Conservation (phyloP, 2,113 vertebrate genomes). For the Chinchilla lanigera region DNA sequence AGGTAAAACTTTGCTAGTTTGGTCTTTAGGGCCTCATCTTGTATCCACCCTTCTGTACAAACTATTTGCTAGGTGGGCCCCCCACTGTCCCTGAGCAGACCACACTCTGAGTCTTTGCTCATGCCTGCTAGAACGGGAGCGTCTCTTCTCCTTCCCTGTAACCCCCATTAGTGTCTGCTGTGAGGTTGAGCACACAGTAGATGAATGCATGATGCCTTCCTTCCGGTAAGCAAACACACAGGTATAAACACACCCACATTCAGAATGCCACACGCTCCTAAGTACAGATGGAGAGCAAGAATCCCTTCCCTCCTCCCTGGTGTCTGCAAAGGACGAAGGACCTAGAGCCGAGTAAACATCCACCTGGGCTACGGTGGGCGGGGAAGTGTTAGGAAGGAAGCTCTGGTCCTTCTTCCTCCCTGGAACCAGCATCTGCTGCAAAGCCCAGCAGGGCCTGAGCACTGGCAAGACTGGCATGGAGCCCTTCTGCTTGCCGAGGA, state of each 20-base stretch:
- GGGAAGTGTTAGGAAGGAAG: background rate
- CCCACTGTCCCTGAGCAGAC: background rate
- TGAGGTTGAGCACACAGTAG: background rate
- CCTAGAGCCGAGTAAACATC: background rate
- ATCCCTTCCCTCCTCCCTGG: background rate
- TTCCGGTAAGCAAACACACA: background rate
- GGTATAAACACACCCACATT: background rate
- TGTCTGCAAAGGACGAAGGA: background rate
- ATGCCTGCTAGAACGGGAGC: background rate
- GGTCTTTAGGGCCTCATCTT: background rate
- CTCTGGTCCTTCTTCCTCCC: background rate
- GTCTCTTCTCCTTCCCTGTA: background rate
- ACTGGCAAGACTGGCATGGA: background rate
- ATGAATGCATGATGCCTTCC: background rate
- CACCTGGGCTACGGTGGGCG: background rate
- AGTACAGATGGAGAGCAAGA: background rate
- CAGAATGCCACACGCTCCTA: background rate
- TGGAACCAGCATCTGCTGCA: constrained; percentile 28
- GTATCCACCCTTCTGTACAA: background rate
- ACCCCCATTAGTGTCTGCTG: fast-evolving
- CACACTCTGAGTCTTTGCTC: background rate
- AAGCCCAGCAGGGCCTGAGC: background rate
- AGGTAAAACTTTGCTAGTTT: background rate
- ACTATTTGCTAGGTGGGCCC: background rate
- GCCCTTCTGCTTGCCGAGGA: constrained; percentile 68